These are phyloP conservation scores for Sceloporus undulatus DNA, from an alignment of 2,113 vertebrate species.

Conservation along the genomic window DNA sequence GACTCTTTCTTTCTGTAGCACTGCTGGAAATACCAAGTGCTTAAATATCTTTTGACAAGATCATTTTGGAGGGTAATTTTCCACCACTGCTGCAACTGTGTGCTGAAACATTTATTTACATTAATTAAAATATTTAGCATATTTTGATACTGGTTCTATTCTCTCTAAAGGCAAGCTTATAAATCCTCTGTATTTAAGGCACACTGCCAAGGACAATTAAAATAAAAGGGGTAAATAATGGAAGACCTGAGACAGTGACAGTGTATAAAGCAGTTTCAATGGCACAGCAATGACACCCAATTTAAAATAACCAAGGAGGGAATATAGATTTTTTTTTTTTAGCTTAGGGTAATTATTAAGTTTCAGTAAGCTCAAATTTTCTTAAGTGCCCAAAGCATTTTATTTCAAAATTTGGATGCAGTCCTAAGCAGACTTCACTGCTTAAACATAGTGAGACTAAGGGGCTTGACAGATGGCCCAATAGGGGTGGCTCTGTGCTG, in stretches of 20 bases:
- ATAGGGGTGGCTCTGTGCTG: too few species aligned
- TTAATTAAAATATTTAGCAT: constrained; percentile 20
- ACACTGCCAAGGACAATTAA: constrained; percentile 27
- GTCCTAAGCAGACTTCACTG: too few species aligned
- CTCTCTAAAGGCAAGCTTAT: constrained; percentile 41
- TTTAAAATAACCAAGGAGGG: neutral
- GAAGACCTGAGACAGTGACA: neutral
- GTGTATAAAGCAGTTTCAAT: constrained; percentile 11
- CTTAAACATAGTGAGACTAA: neutral
- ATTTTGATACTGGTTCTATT: constrained; percentile 32
- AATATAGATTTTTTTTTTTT: neutral
- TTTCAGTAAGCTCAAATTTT: neutral
- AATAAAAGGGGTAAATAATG: constrained; percentile 30
- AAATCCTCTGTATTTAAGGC: constrained; percentile 44
- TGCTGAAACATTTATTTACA: constrained; percentile 22
- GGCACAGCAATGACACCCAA: constrained; percentile 12
- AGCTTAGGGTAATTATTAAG: neutral
- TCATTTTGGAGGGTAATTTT: constrained; percentile 12
- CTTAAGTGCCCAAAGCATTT: neutral
- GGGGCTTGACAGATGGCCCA: too few species aligned
- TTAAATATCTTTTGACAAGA: constrained; percentile 9
- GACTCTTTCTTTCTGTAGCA: constrained; percentile 31
- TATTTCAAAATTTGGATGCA: neutral
- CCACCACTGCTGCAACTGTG: neutral
- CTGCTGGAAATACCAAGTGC: constrained; percentile 13